phyloP scores from a whole-genome alignment of 1,140 invertebrate species.

The Drosophila saltans region DNA sequence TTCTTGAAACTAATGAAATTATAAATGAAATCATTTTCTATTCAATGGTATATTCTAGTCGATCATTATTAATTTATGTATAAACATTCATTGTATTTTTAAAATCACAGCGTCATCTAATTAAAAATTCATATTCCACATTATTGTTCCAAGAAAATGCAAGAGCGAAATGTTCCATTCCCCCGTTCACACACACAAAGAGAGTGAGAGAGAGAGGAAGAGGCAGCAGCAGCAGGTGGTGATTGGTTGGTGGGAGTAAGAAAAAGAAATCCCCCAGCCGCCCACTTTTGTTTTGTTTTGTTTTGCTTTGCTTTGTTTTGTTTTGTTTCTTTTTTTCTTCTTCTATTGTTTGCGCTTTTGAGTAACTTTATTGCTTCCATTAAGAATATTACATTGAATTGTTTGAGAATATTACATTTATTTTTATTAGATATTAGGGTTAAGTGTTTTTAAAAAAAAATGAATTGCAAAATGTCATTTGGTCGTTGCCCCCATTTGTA shows the following conservation, averaged over 20 bases:
- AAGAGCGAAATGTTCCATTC: slow-evolving; percentile 43
- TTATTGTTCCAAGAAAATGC: slow-evolving; percentile 67
- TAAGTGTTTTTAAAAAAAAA: slow-evolving; percentile 54
- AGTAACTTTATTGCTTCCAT: slow-evolving; percentile 79
- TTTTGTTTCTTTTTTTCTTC: too few relatives aligned
- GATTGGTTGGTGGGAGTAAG: too few relatives aligned
- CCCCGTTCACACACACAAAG: neutral
- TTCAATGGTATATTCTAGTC: neutral
- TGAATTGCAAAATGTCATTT: slow-evolving; percentile 51
- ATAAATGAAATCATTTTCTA: too few relatives aligned
- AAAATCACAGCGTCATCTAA: slow-evolving; percentile 70
- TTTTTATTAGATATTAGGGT: slow-evolving; percentile 39
- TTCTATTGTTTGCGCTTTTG: slow-evolving; percentile 58
- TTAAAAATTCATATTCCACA: slow-evolving; percentile 75
- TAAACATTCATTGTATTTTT: slow-evolving; percentile 1
- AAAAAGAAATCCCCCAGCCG: too few relatives aligned
- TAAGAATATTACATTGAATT: slow-evolving; percentile 77
- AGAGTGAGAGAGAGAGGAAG: too few relatives aligned
- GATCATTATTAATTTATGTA: neutral
- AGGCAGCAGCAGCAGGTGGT: too few relatives aligned
- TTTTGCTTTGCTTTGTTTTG: too few relatives aligned
- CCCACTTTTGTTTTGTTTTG: too few relatives aligned
- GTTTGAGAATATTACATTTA: slow-evolving; percentile 68
- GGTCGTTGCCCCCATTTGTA: slow-evolving; percentile 12
- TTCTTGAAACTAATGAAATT: too few relatives aligned